Base-by-base conservation (phyloP, 2,113 vertebrate species). In the Sebastes schlegelii region DNA sequence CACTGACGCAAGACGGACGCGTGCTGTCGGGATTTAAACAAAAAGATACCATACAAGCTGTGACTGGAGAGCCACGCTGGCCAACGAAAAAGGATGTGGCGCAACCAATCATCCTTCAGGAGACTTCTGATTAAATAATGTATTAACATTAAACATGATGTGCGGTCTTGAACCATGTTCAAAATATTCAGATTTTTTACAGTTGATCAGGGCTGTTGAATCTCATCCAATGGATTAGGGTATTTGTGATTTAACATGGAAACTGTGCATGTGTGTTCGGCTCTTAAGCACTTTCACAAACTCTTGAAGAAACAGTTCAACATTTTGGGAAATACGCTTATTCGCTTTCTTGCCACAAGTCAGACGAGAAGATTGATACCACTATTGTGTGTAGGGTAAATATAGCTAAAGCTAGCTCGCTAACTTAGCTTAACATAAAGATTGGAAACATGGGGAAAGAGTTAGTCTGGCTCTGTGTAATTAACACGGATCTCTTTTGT, bases 361-460 rank as follows among this genome's bases (percentile, higher is more conserved):
- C 2, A 17, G 11, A 23, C 14, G n/a, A 64, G 12, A 51, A 55
- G 6, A n/a, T 16, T 1, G 1, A 70, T 3, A 1, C 8, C 16
- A n/a, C 7, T 55, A 8, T 14, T 49, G 34, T 34, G 34, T 34
- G 34, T 34, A 34, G 34, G 34, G 34, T 34, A 21, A 60, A 40
- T 7, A 17, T 66, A n/a, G 43, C 46, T 68, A 72, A 55, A 52
- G 69, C 69, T 52, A 49, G 19, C 16, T 62, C 42, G 73, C 58
- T 34, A 34, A 34, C 34, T 54, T 51, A 52, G 16, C 9, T 58
- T 57, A 58, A 17, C 23, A 34, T 45, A n/a, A 45, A 61, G 6
- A 17, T 5, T 14, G 9, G 12, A 57, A 45, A 42, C 21, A 40
- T 2, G 4, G 40, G 49, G 34, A 34, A 34, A 34, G 34, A 34